Evolutionary conservation across 2,888 invertebrate species (phyloP).

Genomic region (Rhamphomyia laevipes): DNA sequence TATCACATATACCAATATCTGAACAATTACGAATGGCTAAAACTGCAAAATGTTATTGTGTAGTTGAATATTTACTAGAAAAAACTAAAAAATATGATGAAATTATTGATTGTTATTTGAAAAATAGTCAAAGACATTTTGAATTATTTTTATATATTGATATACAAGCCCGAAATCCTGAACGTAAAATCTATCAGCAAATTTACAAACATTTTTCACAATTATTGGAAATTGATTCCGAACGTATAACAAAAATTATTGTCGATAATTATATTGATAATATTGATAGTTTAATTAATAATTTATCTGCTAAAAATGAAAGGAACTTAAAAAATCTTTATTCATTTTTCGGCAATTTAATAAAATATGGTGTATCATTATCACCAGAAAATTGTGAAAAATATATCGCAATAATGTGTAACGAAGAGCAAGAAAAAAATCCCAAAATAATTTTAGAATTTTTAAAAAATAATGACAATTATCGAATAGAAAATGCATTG

Average conservation of each 20-base stretch:
- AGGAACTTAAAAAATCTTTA: conserved; percentile 33
- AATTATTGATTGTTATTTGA: conserved; percentile 55
- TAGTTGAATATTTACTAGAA: conserved; percentile 59
- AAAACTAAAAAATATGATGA: conserved; percentile 47
- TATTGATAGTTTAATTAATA: conserved; percentile 37
- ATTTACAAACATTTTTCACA: conserved; percentile 38
- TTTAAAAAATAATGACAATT: conserved; percentile 42
- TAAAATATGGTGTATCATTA: conserved; percentile 33
- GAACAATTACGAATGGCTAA: conserved; percentile 49
- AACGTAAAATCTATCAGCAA: conserved; percentile 39
- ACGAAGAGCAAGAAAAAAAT: conserved; percentile 34
- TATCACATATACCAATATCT: conserved; percentile 45
- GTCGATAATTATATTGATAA: conserved; percentile 43
- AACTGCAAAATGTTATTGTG: conserved; percentile 55
- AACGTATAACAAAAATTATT: conserved; percentile 50
- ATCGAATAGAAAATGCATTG: conserved; percentile 51
- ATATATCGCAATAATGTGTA: conserved; percentile 51
- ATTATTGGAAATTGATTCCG: conserved; percentile 47
- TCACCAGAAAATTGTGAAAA: conserved; percentile 43
- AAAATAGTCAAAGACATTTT: conserved; percentile 47
- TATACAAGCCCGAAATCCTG: conserved; percentile 34
- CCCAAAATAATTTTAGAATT: conserved; percentile 43
- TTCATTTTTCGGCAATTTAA: conserved; percentile 47
- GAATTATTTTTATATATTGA: conserved; percentile 49
- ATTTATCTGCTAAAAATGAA: conserved; percentile 12